Base-by-base conservation (phyloP, 23 tunicate genomes). In the Trididemnum miniatum region DNA sequence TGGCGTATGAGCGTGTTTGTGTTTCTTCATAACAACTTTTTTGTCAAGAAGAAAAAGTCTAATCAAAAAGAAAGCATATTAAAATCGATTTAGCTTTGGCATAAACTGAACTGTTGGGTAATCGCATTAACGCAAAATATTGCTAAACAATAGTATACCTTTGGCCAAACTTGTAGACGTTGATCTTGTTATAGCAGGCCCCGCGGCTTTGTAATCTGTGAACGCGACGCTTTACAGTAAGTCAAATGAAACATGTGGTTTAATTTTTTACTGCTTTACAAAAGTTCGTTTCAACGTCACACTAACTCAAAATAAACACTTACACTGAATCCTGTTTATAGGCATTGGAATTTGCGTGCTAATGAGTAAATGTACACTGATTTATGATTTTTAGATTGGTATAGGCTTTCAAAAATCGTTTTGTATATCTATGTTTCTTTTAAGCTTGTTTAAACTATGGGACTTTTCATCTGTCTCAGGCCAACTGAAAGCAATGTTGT, bases 91-190 rank as follows among this genome's bases (percentile, higher is more conserved):
- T 44, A 15, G 54, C 15, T 44, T 3, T 33, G 75, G 38, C 75
- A 24, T 67, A 67, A 67, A 67, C 75, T 67, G 75, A 5, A n/a
- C 38, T 9, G 75, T 67, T 32, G 32, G 32, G n/a, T 67, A 67
- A 67, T 67, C 75, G 37, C 32, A 67, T 67, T 67, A 67, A 31
- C 75, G 75, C 75, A 67, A 67, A 31, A 31, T 67, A 67, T 67
- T 67, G 37, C 75, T 67, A 67, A 67, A 67, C 75, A 67, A 67
- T 31, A 9, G 75, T 33, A 32, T 3, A 67, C 38, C 75, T 30
- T 67, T 67, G 18, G 25, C 75, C 7, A 9, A 25, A n/a, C 26
- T 44, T 20, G 5, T 20, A 62, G 67, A 62, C 27, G 67, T n/a
- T 62, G 22, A 62, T 15, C 67, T 25, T 62, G 29, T 62, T n/a